Evolutionary conservation across 2,888 invertebrate species (phyloP).

Genomic region (Dasypolia templi): DNA sequence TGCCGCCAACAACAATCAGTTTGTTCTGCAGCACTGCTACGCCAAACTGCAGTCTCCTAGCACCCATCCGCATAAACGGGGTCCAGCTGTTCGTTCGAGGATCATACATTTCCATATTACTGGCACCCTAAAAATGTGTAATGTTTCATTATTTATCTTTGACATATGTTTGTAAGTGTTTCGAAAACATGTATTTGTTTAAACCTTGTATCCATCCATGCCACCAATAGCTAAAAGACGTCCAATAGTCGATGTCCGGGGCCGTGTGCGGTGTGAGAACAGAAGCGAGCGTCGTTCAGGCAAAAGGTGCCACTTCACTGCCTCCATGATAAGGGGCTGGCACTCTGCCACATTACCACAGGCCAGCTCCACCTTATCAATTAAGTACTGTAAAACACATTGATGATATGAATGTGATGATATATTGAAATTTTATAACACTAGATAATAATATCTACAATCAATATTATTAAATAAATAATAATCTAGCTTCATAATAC

Average conservation of each 20-base stretch:
- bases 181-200: not conserved
- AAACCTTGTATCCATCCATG: conserved; percentile 96
- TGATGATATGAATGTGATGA: not conserved
- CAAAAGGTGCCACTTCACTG: conserved; percentile 97
- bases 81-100: conserved; percentile 95
- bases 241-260: conserved; percentile 97
- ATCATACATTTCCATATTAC: conserved; percentile 97
- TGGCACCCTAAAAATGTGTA: conserved; percentile 92
- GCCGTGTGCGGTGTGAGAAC: conserved; percentile 95
- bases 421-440: not conserved
- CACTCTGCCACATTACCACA: conserved; percentile 93
- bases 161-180: not conserved
- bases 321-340: conserved; percentile 97
- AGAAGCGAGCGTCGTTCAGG: conserved; percentile 95
- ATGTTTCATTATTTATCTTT: not conserved
- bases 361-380: conserved; percentile 95
- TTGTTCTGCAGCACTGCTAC: conserved; percentile 96
- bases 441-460: not conserved
- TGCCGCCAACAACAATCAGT: conserved; percentile 96
- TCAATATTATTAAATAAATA: not conserved
- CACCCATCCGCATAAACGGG: conserved; percentile 94
- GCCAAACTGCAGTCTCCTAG: conserved; percentile 96
- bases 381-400: conserved; percentile 92
- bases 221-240: conserved; percentile 96
- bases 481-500: not conserved